A percentile compares a stretch with the other conserved stretches of the same genome.
phyloP scores from a whole-genome alignment of 2,797 vertebrate species.

The Dendrocincla tyrannina region DNA sequence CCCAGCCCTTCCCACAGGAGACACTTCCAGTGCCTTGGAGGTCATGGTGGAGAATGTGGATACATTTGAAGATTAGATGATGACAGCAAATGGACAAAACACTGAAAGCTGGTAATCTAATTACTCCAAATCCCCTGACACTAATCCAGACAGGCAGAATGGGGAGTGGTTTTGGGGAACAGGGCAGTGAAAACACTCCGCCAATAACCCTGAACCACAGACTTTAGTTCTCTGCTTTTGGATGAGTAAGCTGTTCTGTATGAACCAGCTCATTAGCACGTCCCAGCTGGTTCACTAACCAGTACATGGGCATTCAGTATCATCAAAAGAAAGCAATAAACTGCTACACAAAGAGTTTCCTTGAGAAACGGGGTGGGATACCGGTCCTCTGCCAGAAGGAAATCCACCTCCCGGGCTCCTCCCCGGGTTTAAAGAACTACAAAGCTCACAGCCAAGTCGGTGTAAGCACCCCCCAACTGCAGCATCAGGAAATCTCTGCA shows the following conservation, averaged over 20 bases:
- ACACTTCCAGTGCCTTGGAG: neutral
- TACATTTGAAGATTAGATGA: neutral
- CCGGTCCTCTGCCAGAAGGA: neutral
- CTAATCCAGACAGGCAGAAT: neutral
- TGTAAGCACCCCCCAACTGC: neutral
- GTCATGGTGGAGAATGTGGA: neutral
- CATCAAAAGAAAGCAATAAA: neutral
- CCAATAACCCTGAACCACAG: neutral
- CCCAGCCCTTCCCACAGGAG: neutral
- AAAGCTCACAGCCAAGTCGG: neutral
- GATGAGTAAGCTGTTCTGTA: neutral
- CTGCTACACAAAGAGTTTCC: neutral
- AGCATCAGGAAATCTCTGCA: neutral
- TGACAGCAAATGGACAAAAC: neutral
- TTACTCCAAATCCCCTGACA: neutral
- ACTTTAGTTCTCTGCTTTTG: neutral
- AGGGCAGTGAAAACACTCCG: neutral
- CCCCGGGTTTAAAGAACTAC: neutral
- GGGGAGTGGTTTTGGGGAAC: neutral
- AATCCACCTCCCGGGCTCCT: neutral
- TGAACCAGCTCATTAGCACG: conserved; percentile 7
- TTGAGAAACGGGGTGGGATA: neutral
- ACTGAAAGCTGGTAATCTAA: neutral
- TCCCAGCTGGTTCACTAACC: conserved; percentile 29
- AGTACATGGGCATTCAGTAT: neutral